Conservation (phyloP, 2,113 vertebrate genomes). For the Psephotus haematonotus region DNA sequence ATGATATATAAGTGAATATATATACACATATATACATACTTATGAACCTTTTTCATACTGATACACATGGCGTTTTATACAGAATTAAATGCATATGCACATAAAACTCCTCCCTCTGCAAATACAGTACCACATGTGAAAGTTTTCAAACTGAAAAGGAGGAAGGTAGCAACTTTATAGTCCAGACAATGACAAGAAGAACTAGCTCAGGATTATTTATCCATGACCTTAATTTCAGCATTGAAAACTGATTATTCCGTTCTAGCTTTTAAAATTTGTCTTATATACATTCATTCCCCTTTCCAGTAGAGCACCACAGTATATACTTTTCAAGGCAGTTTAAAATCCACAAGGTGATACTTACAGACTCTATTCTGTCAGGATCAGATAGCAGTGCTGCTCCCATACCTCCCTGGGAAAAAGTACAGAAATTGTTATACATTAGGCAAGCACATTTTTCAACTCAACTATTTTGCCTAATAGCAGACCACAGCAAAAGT, state of each 20-base stretch:
- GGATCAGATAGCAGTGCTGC: constrained; percentile 92
- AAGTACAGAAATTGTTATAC: background rate
- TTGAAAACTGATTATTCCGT: background rate
- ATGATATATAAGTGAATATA: background rate
- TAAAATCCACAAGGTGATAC: constrained; percentile 31
- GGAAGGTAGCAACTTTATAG: background rate
- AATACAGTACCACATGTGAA: background rate
- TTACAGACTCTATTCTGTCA: constrained; percentile 93
- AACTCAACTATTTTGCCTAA: background rate
- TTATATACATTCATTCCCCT: background rate
- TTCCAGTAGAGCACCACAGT: background rate
- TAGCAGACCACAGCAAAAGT: background rate
- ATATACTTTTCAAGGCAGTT: background rate
- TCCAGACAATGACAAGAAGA: background rate
- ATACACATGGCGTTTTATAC: background rate
- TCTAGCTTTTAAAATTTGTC: background rate
- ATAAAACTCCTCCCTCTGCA: background rate
- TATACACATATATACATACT: background rate
- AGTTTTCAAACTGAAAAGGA: background rate
- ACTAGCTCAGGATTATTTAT: background rate
- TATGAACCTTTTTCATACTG: background rate
- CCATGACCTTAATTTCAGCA: background rate
- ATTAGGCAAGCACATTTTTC: background rate
- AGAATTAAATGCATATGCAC: background rate
- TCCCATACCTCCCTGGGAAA: constrained; percentile 93